Evolutionary conservation across 1,140 invertebrate species (phyloP).

Genomic region (Diachasma alloeum): DNA sequence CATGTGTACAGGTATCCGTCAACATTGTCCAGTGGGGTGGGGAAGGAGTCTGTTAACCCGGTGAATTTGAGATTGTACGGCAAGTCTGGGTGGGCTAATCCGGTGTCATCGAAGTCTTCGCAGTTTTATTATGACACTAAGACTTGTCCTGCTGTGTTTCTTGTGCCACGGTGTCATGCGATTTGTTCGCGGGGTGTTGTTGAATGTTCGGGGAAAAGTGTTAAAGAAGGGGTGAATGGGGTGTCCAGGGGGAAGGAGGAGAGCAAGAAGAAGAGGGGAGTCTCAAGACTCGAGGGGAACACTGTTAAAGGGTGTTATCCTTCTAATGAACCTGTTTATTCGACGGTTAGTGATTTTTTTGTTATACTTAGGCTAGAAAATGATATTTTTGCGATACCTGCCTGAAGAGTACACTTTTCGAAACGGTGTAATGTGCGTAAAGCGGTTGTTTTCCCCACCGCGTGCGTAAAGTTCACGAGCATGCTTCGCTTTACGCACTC

Average conservation of each 20-base stretch:
- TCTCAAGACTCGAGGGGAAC: conserved; percentile 13
- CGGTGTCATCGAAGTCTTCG: conserved; percentile 7
- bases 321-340: conserved; percentile 30
- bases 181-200: conserved; percentile 13
- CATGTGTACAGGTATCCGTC: conserved; percentile 50
- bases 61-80: conserved; percentile 45
- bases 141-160: conserved; percentile 26
- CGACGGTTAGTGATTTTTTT: conserved; percentile 23
- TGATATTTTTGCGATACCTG: no score
- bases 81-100: conserved; percentile 34
- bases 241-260: neutral
- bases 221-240: neutral
- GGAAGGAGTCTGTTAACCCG: conserved; percentile 55
- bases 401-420: no score
- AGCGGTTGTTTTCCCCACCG: no score
- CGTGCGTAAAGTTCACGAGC: no score
- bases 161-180: conserved; percentile 24
- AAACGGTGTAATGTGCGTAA: no score
- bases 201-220: conserved; percentile 13
- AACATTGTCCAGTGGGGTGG: conserved; percentile 54
- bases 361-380: neutral
- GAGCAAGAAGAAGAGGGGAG: neutral
- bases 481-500: no score
- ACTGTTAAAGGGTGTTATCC: conserved; percentile 22
- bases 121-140: conserved; percentile 28